Base-by-base conservation (phyloP, 2,888 invertebrate genomes). In the Lasioglossum marginatum region DNA sequence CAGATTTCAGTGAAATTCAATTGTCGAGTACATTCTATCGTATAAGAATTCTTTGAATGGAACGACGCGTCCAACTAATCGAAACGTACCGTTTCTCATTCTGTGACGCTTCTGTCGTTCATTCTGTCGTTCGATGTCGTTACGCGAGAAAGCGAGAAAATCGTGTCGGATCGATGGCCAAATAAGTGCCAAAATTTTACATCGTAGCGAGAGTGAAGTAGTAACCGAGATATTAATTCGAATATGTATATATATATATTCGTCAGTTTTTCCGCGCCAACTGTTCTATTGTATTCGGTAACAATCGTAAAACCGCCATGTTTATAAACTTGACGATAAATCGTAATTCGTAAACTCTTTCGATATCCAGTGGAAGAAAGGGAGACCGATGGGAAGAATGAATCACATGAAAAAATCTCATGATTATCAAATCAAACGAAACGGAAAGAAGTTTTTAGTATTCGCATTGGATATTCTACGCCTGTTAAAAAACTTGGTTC, bases 151-250 rank as follows among this genome's bases (percentile, higher is more conserved):
- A 31, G 0, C 52, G 52, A 4, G n/a, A n/a, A 52, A 52, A 19
- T 2, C 70, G 73, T 19, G 27, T 14, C 48, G 43, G 52, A 77
- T 79, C 73, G 73, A 74, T 37, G 57, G 79, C 23, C 48, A 68
- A 80, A 68, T 48, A 74, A 79, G 85, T 85, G 85, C 85, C 85
- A 85, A 85, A 85, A 84, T 77, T 76, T 74, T 72, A 52, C 63
- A 74, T 60, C 63, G 23, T 40, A 60, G 12, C 40, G 31, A 77
- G 63, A 70, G 40, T 19, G 16, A 3, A 63, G 23, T 75, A 63
- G 43, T 43, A 43, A 71, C 10, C 23, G 70, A n/a, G 19, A 77
- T n/a, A 52, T 48, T 34, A 31, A 14, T 43, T 63, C 52, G 37
- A 23, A 83, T 68, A 27, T 73, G 57, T n/a, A 60, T 77, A 77